Conservation (phyloP, 2,797 vertebrate genomes). For the Gambelia wislizenii region DNA sequence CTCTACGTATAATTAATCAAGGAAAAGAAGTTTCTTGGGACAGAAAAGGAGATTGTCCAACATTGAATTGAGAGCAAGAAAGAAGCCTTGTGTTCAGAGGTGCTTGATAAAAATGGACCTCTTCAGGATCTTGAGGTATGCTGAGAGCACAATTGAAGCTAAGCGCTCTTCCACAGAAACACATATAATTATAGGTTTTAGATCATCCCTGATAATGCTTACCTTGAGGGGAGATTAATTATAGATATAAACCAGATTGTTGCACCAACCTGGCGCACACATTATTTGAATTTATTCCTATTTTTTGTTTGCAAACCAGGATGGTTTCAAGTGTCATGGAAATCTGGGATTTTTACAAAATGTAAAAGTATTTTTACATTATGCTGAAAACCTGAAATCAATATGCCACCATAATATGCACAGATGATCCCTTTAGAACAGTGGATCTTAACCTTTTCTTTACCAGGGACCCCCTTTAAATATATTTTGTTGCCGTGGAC, state of each 20-base stretch:
- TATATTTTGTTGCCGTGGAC: too few relatives aligned
- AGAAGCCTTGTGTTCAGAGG: slow-evolving; percentile 41
- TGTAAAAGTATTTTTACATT: accelerated
- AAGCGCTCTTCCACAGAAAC: slow-evolving; percentile 30
- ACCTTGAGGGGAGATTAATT: slow-evolving; percentile 49
- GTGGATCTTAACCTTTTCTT: too few relatives aligned
- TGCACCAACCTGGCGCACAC: slow-evolving; percentile 34
- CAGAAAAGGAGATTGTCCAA: too few relatives aligned
- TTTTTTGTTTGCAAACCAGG: slow-evolving; percentile 41
- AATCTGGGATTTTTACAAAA: neutral
- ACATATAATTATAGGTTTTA: slow-evolving; percentile 52
- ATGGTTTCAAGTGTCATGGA: neutral
- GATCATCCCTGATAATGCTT: slow-evolving; percentile 42
- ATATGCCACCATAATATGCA: neutral
- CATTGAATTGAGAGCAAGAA: slow-evolving; percentile 40
- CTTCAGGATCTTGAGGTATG: slow-evolving; percentile 22
- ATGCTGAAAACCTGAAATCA: slow-evolving; percentile 24
- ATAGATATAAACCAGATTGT: slow-evolving; percentile 30
- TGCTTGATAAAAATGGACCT: slow-evolving; percentile 43
- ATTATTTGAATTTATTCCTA: slow-evolving; percentile 28
- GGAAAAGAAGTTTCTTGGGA: neutral
- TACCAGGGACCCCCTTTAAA: too few relatives aligned
- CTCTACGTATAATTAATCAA: too few relatives aligned
- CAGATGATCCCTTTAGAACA: neutral
- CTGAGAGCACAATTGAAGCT: slow-evolving; percentile 34